Evolutionary conservation across 2,113 vertebrate genomes (phyloP), one percentile per base, ranked within the genome.

Genomic region (Dromas ardeola): DNA sequence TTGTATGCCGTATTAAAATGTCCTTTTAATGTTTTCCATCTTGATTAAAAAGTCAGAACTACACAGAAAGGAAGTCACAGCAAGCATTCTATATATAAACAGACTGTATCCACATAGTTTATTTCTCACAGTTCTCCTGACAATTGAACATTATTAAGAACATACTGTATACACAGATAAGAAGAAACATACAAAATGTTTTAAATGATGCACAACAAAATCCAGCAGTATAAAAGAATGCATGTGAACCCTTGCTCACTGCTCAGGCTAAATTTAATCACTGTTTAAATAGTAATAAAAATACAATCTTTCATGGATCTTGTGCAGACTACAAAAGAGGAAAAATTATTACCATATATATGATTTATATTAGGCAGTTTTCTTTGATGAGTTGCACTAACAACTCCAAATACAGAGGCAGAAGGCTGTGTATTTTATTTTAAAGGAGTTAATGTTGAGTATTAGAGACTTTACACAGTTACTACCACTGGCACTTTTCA

Each of bases 271-370:
- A 98, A 98, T 98, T 99, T 96, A 98, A 98, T 98, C 98, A 98
- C 98, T 97, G 98, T 99, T 99, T 99, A 99, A 99, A 99, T 99
- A 99, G 99, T 99, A 99, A 99, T 99, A 99, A 99, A 99, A 99
- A 99, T 99, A 99, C 99, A 99, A 99, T 99, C 99, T 99, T 99
- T 99, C 98, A 98, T 99, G 99, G 99, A 99, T 98, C 98, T 98
- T 99, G 98, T 98, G 98, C 98, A 98, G 98, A 99, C 98, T 98
- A 99, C 98, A 99, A 98, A 99, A 99, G 97, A 98, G 98, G 98
- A 97, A 98, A 96, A 98, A 98, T 98, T 98, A 98, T 98, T 98
- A 98, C 97, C 98, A 98, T 98, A 98, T 98, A 98, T 98, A 98
- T 98, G 98, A 99, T 98, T 98, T 98, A 98, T 98, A 98, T 98